phyloP scores from a whole-genome alignment of 2,113 vertebrate species.

The Mus musculus region GRCm39 chr8:48789001-48789500 shows the following conservation, averaged over 20 bases:
- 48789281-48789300: slow-evolving; percentile 17
- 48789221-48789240: not conserved
- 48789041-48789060: slow-evolving; percentile 26
- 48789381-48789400: slow-evolving; percentile 74
- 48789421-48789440: slow-evolving; percentile 72
- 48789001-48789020: not conserved
- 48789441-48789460: slow-evolving; percentile 68
- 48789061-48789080: not conserved
- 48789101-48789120: too few relatives aligned
- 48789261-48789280: not conserved
- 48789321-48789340: slow-evolving; percentile 74
- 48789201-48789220: not conserved
- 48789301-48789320: slow-evolving; percentile 48
- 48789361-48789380: slow-evolving; percentile 70
- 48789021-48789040: not conserved
- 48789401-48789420: slow-evolving; percentile 74
- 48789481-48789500: slow-evolving; percentile 78
- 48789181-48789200: not conserved
- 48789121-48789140: not conserved
- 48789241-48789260: not conserved
- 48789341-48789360: slow-evolving; percentile 71
- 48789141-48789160: not conserved
- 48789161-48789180: not conserved
- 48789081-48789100: too few relatives aligned
- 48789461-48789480: slow-evolving; percentile 75